Conservation (phyloP, 2,888 invertebrate genomes). For the Muscina levida region DNA sequence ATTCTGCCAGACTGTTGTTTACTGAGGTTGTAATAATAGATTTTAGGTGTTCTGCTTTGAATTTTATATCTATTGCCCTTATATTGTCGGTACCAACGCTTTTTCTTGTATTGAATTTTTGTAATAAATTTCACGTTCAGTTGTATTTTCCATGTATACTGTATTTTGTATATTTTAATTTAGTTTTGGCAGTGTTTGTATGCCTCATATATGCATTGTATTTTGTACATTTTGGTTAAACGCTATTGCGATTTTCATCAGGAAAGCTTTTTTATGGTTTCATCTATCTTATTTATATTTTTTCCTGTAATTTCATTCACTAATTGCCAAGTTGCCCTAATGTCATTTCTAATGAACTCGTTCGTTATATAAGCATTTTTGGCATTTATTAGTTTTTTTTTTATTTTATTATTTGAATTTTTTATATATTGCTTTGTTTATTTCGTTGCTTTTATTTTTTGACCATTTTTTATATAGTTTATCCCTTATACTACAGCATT, state of each 20-base stretch:
- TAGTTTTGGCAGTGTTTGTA: too few relatives aligned
- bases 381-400: constrained; percentile 14
- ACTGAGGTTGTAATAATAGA: too few relatives aligned
- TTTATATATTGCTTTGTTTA: too few relatives aligned
- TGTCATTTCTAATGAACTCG: constrained; percentile 2
- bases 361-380: constrained; percentile 14
- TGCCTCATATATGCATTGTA: background rate
- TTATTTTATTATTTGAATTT: too few relatives aligned
- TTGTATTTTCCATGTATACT: too few relatives aligned
- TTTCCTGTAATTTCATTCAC: too few relatives aligned
- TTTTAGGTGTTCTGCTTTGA: background rate
- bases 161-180: too few relatives aligned
- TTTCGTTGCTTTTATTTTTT: too few relatives aligned
- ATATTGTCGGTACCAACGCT: background rate
- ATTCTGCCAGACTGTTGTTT: too few relatives aligned
- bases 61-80: background rate
- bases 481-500: background rate
- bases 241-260: background rate
- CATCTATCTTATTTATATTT: too few relatives aligned
- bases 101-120: background rate
- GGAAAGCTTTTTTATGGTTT: background rate
- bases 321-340: too few relatives aligned
- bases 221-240: background rate
- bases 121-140: background rate
- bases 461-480: too few relatives aligned